These are phyloP conservation scores for Paracentrotus lividus DNA, from an alignment of 53 echinoderm and acorn worm genomes.

Conservation along the genomic window DNA sequence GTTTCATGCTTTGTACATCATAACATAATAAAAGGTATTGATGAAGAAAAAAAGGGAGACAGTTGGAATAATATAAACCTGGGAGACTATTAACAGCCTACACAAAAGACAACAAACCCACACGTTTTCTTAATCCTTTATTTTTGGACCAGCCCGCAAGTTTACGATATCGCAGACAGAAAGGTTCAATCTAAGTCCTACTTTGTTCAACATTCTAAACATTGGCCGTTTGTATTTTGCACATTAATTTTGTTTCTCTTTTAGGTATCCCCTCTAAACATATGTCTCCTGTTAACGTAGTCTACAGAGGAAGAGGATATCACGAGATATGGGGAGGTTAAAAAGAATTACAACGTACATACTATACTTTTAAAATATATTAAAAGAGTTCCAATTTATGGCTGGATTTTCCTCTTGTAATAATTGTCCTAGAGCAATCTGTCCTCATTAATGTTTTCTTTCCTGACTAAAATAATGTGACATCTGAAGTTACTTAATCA, in stretches of 20 bases:
- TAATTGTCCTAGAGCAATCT: too few species aligned
- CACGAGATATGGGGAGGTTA: too few species aligned
- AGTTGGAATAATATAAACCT: constrained; percentile 37
- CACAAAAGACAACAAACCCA: constrained; percentile 44
- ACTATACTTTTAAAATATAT: not conserved
- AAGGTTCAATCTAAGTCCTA: not conserved
- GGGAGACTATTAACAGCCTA: constrained; percentile 14
- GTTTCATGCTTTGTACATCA: not conserved
- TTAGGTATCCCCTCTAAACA: not conserved
- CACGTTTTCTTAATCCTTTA: not conserved
- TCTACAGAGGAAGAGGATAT: not conserved
- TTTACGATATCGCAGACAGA: not conserved
- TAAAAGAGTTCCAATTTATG: too few species aligned
- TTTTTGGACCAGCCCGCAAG: not conserved
- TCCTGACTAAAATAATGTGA: too few species aligned
- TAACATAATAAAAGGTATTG: not conserved
- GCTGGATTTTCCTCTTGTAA: not conserved
- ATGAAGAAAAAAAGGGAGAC: not conserved
- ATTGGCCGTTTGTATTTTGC: not conserved
- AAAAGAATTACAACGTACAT: not conserved
- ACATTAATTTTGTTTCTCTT: not conserved
- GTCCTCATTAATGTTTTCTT: too few species aligned
- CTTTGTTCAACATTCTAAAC: not conserved
- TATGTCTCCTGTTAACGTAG: not conserved
- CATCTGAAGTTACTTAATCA: too few species aligned